Evolutionary conservation across 2,888 invertebrate species (phyloP), one percentile per base, ranked within the genome.

Genomic region (Adelognathus sp.): DNA sequence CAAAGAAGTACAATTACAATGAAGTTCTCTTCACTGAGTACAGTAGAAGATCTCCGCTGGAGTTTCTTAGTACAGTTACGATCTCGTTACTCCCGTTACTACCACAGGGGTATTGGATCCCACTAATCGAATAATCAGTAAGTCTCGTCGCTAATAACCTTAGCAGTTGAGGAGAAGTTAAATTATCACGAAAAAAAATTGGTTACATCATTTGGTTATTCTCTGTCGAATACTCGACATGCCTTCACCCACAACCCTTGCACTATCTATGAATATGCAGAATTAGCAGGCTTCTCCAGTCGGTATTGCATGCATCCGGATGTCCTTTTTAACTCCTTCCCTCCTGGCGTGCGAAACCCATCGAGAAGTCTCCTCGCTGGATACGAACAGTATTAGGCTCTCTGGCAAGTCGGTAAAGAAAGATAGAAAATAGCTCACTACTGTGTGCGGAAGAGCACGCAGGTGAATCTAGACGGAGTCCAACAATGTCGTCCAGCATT

Each of bases 231-330:
- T 66, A 56, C 46, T 18, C 24, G 61, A 54, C 14, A 21, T 41
- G 56, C 52, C 11, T 54, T 52, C 24, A 36, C 44, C 63, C 14
- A 36, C 31, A 66, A 75, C 50, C 50, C 4, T 21, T 21, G 11
- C 4, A 9, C 54, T 44, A 76, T 39, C 85, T 81, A 88, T 88
- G 88, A 88, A 88, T 88, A 88, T 88, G 87, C 88, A 88, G 83
- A 80, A 58, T 36, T 54, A 16, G 61, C 50, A 82, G 82, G 80
- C 83, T 80, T 75, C 73, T 83, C 81, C 60, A 7, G 46, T 46
- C 70, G 74, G 24, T 88, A 85, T 86, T 88, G 85, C 88, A 88
- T 88, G 88, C 88, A 88, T 88, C 88, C 87, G 87, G 87, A 86
- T 88, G 85, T 63, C 86, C 88, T 88, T 83, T 86, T 88, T 88